phyloP scores from a whole-genome alignment of 2,888 invertebrate species.

The Pachymerium ferrugineum region DNA sequence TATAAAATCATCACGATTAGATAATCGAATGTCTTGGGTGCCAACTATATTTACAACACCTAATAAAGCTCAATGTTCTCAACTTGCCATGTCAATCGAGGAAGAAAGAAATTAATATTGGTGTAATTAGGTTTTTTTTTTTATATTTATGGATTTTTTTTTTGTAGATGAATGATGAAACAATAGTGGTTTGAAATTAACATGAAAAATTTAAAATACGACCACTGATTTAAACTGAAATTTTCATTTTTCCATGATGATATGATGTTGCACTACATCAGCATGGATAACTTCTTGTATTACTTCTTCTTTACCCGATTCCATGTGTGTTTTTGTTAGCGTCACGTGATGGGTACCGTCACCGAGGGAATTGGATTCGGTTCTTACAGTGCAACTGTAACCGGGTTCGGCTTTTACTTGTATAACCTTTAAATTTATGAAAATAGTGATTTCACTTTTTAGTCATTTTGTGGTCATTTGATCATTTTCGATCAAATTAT shows the following conservation, averaged over 20 bases:
- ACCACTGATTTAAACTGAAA: not conserved
- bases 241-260: constrained; percentile 28
- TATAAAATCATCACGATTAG: not conserved
- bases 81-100: not conserved
- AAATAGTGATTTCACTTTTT: not conserved
- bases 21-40: not conserved
- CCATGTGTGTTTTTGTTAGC: constrained; percentile 26
- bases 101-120: not conserved
- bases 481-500: no score
- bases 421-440: constrained; percentile 14
- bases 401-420: constrained; percentile 31
- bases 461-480: not conserved
- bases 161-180: not conserved
- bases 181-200: not conserved
- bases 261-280: constrained; percentile 29
- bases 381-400: constrained; percentile 27
- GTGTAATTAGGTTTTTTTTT: no score
- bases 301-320: constrained; percentile 29
- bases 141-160: no score
- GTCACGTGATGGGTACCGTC: constrained; percentile 29
- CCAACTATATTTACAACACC: not conserved
- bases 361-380: constrained; percentile 28
- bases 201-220: not conserved
- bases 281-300: constrained; percentile 27
- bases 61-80: not conserved